phyloP scores from a whole-genome alignment of 2,888 invertebrate species.

The Entomobrya proxima region DNA sequence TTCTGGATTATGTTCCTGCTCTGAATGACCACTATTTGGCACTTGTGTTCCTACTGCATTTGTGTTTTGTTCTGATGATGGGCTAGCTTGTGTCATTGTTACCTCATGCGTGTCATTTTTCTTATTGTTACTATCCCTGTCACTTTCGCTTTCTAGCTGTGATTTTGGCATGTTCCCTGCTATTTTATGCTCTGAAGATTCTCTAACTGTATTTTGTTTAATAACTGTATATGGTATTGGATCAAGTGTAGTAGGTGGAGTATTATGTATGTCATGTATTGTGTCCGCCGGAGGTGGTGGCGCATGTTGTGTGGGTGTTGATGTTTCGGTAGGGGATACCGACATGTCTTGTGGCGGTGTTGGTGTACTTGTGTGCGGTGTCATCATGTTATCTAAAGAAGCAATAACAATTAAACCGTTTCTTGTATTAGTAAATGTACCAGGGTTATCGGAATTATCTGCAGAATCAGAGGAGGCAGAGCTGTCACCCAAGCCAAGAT shows the following conservation, averaged over 20 bases:
- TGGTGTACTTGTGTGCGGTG: background rate
- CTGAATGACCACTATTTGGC: no score
- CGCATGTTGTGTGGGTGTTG: slow-evolving; percentile 1
- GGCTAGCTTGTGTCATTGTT: background rate
- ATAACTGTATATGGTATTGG: background rate
- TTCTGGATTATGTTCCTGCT: slow-evolving; percentile 10
- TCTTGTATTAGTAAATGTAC: slow-evolving; percentile 40
- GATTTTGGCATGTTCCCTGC: background rate
- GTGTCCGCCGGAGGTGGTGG: background rate
- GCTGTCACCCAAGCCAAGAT: slow-evolving; percentile 51
- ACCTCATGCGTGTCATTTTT: background rate
- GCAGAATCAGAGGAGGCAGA: slow-evolving; percentile 52
- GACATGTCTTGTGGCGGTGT: background rate
- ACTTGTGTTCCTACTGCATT: background rate
- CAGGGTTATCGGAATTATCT: slow-evolving; percentile 50
- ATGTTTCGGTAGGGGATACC: slow-evolving; percentile 2
- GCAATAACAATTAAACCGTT: no score
- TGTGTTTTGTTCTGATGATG: background rate
- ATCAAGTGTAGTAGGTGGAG: background rate
- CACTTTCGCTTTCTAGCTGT: no score
- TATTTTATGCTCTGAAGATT: background rate
- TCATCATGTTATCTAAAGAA: slow-evolving; percentile 6
- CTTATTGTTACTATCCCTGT: background rate
- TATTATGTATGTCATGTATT: background rate
- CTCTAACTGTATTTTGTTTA: background rate